Percentiles rank a stretch among this genome's conserved stretches.
Evolutionary conservation across 2,888 invertebrate genomes (phyloP).

Genomic region (Tridacna crocea): DNA sequence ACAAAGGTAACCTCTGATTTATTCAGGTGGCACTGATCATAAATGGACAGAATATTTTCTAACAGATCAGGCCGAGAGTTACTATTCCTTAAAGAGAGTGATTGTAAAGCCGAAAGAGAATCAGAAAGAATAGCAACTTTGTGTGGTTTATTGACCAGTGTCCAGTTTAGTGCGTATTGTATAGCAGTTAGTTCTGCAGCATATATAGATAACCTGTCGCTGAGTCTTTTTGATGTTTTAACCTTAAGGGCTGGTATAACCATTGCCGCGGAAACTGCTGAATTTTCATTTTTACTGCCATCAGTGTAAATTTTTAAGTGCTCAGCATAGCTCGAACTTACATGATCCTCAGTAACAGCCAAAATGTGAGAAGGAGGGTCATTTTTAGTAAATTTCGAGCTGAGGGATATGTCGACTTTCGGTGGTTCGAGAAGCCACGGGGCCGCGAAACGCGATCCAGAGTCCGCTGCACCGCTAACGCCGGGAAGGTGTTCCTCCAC

Average conservation of each 20-base stretch:
- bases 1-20: neutral
- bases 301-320: constrained; percentile 22
- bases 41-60: neutral
- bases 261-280: constrained; percentile 1
- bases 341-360: neutral
- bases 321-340: neutral
- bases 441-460: neutral
- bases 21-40: neutral
- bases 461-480: neutral
- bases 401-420: neutral
- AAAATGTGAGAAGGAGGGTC: neutral
- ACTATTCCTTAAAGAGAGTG: neutral
- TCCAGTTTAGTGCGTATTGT: neutral
- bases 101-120: neutral
- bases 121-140: neutral
- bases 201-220: too few relatives aligned
- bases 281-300: constrained; percentile 14
- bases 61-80: constrained; percentile 8
- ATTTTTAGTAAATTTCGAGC: neutral
- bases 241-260: neutral
- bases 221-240: too few relatives aligned
- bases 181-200: too few relatives aligned
- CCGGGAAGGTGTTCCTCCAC: neutral
- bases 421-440: neutral
- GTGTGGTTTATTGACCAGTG: neutral